Conservation (phyloP, 1,140 invertebrate species). For the Pseudomyrmex sp. region DNA sequence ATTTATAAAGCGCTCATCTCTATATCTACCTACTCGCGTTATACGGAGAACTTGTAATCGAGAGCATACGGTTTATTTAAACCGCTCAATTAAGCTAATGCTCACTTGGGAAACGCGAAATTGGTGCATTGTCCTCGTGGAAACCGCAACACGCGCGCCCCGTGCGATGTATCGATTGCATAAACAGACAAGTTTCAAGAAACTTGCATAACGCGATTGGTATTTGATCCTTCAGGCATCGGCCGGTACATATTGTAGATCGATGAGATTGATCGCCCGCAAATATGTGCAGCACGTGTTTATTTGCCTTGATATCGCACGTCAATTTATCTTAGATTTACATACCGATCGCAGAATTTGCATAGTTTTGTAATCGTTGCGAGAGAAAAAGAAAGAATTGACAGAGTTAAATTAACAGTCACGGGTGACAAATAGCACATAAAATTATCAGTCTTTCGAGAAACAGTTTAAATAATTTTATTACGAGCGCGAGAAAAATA, state of each 20-base stretch:
- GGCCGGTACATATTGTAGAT: slow-evolving; percentile 8
- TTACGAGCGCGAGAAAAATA: not conserved
- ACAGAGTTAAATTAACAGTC: not conserved
- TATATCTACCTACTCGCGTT: not conserved
- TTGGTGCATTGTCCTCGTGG: slow-evolving; percentile 9
- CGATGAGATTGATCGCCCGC: not conserved
- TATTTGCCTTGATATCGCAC: not conserved
- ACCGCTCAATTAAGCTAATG: not conserved
- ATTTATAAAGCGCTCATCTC: not conserved
- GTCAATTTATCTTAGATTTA: not conserved
- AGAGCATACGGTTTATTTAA: not conserved
- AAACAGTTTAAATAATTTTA: not conserved
- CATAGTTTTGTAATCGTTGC: not conserved
- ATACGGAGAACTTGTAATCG: no score
- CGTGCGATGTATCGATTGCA: slow-evolving; percentile 27
- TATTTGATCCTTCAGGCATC: not conserved
- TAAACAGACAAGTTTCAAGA: slow-evolving; percentile 20
- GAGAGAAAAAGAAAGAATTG: not conserved
- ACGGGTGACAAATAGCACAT: not conserved
- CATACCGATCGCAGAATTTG: not conserved
- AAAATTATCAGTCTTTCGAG: not conserved
- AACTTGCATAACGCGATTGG: slow-evolving; percentile 42
- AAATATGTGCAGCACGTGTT: not conserved
- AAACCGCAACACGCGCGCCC: not conserved
- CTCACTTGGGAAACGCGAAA: not conserved